Evolutionary conservation across 2,888 invertebrate genomes (phyloP).

Genomic region (Ennomos quercinarius): DNA sequence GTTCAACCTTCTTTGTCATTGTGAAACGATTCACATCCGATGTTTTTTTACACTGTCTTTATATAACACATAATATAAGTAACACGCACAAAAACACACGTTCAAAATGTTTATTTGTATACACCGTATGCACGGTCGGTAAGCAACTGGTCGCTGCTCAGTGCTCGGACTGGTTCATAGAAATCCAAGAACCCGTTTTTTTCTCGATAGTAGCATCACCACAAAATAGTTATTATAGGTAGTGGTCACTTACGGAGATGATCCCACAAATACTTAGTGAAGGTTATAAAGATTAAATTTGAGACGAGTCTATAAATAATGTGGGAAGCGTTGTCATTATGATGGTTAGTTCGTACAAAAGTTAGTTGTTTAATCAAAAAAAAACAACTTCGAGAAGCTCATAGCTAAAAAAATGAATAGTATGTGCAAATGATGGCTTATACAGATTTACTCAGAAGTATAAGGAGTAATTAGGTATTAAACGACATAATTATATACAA

Average conservation of each 20-base stretch:
- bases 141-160: conserved; percentile 42
- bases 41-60: conserved; percentile 13
- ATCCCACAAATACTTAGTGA: conserved; percentile 31
- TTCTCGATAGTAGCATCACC: conserved; percentile 38
- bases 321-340: too few species aligned
- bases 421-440: too few species aligned
- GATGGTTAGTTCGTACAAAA: too few species aligned
- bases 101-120: conserved; percentile 52
- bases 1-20: conserved; percentile 44
- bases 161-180: conserved; percentile 30
- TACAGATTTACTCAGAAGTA: too few species aligned
- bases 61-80: background rate
- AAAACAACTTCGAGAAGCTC: too few species aligned
- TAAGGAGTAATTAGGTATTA: too few species aligned
- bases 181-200: conserved; percentile 42
- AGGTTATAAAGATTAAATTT: conserved; percentile 24
- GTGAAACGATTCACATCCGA: conserved; percentile 31
- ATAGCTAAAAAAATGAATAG: too few species aligned
- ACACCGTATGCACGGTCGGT: conserved; percentile 54
- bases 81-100: conserved; percentile 38
- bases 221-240: conserved; percentile 32
- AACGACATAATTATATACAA: too few species aligned
- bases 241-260: conserved; percentile 24
- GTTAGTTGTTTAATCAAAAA: too few species aligned
- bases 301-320: background rate